Conservation (phyloP, 2,888 invertebrate genomes). For the Lithophane semibrunnea region DNA sequence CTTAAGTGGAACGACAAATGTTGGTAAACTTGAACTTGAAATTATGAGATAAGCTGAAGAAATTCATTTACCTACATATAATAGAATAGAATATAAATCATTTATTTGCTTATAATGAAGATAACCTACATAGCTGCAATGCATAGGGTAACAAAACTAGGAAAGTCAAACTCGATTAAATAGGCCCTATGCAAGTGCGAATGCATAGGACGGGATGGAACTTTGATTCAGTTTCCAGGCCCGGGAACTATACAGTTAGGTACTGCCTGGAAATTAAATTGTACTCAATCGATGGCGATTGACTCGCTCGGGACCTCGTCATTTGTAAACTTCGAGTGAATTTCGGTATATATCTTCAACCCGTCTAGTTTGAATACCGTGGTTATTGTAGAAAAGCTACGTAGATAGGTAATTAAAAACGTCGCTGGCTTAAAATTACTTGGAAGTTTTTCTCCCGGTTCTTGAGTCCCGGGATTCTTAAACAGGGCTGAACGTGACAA, state of each 20-base stretch:
- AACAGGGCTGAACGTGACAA: slow-evolving; percentile 48
- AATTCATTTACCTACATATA: not conserved
- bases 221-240: slow-evolving; percentile 8
- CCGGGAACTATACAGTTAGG: not conserved
- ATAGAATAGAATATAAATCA: too few species aligned
- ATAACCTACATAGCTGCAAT: not conserved
- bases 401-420: not conserved
- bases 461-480: slow-evolving; percentile 17
- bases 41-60: slow-evolving; percentile 6
- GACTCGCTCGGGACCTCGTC: not conserved
- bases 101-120: too few species aligned
- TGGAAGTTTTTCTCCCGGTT: slow-evolving; percentile 25
- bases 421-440: not conserved
- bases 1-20: slow-evolving; percentile 42
- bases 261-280: slow-evolving; percentile 31
- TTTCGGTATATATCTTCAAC: not conserved
- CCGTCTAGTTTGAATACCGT: not conserved
- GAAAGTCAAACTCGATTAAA: slow-evolving; percentile 8
- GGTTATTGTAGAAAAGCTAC: not conserved
- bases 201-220: not conserved
- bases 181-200: not conserved
- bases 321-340: slow-evolving; percentile 1
- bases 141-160: not conserved
- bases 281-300: slow-evolving; percentile 13
- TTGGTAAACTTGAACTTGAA: slow-evolving; percentile 54